Percentiles rank a stretch among this genome's conserved stretches.
Evolutionary conservation across 1,140 invertebrate genomes (phyloP).

Genomic region (Neodiprion pinetum): DNA sequence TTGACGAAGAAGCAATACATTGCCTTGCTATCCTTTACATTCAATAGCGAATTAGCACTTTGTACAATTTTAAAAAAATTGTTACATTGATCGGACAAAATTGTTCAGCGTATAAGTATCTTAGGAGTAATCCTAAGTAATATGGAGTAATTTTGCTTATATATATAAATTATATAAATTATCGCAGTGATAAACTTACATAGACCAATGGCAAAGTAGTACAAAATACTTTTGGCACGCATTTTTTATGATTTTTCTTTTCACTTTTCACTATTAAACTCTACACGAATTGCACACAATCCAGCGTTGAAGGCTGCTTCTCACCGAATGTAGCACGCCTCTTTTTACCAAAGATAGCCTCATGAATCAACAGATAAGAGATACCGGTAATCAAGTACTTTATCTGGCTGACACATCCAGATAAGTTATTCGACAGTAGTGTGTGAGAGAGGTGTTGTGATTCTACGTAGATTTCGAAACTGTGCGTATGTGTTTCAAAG

Average conservation of each 20-base stretch:
- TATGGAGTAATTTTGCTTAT: neutral
- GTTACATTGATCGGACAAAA: no score
- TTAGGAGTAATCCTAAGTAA: no score
- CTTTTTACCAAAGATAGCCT: conserved; percentile 9
- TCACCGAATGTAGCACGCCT: neutral
- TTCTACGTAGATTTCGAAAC: no score
- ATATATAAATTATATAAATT: neutral
- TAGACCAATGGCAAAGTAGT: conserved; percentile 47
- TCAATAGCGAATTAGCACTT: no score
- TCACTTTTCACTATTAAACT: conserved; percentile 6
- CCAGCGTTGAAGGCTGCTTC: neutral
- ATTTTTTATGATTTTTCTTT: conserved; percentile 33
- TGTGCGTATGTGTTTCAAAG: no score
- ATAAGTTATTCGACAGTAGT: conserved; percentile 23
- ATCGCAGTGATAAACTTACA: conserved; percentile 43
- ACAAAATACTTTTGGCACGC: conserved; percentile 42
- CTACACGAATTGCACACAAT: neutral
- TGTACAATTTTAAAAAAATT: no score
- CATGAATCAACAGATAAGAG: neutral
- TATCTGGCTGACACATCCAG: conserved; percentile 30
- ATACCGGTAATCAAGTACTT: conserved; percentile 19
- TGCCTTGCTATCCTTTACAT: no score
- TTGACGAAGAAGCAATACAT: no score
- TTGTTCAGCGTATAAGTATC: no score
- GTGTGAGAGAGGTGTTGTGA: no score